A percentile compares a stretch with the other conserved stretches of the same genome.
Conservation (phyloP, 1,140 invertebrate genomes). For the Caenorhabditis inopinata region DNA sequence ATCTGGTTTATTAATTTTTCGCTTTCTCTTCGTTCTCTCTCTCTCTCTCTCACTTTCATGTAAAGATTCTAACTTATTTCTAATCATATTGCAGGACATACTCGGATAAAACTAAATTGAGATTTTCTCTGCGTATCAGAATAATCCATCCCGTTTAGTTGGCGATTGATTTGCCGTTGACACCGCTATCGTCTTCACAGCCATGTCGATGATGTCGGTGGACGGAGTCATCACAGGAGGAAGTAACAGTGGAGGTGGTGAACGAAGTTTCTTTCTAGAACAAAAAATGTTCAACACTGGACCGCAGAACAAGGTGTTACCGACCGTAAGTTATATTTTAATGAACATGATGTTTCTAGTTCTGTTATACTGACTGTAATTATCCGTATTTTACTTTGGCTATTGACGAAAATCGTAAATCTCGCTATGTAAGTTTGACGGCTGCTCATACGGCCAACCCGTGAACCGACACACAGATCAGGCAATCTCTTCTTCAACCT, state of each 20-base stretch:
- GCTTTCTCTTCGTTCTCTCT: neutral
- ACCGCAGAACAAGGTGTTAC: neutral
- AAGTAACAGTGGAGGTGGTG: neutral
- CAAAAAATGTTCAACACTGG: constrained; percentile 3
- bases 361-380: too few relatives aligned
- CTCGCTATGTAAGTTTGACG: neutral
- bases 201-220: constrained; percentile 13
- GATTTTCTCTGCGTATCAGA: neutral
- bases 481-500: constrained; percentile 2
- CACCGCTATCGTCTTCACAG: neutral
- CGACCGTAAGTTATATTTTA: neutral
- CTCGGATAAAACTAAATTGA: neutral
- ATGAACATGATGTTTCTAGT: too few relatives aligned
- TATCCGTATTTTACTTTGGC: too few relatives aligned
- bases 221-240: neutral
- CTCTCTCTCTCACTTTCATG: neutral
- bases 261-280: neutral
- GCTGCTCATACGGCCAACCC: neutral
- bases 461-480: neutral
- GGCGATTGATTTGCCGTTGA: neutral
- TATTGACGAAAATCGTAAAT: neutral
- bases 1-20: too few relatives aligned
- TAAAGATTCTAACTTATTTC: too few relatives aligned
- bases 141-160: neutral
- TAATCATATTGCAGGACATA: neutral